phyloP scores from a whole-genome alignment of 2,113 vertebrate genomes.

The Donacobius atricapilla region DNA sequence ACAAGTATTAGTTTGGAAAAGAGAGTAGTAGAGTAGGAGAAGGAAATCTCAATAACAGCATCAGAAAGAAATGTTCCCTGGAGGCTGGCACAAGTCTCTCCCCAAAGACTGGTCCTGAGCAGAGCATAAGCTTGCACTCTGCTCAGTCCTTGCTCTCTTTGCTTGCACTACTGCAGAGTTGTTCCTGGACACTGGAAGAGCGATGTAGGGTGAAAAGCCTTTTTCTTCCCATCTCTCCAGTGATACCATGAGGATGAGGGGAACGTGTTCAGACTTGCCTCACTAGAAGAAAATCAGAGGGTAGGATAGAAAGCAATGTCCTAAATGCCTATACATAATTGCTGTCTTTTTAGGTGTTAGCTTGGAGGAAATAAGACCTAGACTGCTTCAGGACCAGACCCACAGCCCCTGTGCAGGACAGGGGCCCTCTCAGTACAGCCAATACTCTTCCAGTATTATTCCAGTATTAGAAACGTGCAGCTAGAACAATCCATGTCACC shows the following conservation, averaged over 20 bases:
- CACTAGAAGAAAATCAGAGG: neutral
- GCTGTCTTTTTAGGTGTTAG: neutral
- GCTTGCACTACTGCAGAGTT: neutral
- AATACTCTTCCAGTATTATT: neutral
- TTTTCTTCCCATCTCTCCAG: neutral
- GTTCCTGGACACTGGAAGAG: neutral
- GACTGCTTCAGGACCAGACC: neutral
- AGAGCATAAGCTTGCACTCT: neutral
- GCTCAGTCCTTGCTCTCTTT: neutral
- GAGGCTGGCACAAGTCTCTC: neutral
- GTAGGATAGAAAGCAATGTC: neutral
- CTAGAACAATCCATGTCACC: neutral
- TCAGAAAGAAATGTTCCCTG: neutral
- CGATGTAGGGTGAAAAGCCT: neutral
- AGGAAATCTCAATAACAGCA: neutral
- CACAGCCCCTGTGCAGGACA: rapidly evolving
- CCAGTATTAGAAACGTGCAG: neutral
- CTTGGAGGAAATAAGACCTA: rapidly evolving
- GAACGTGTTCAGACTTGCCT: neutral
- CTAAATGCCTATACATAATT: neutral
- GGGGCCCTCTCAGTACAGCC: neutral
- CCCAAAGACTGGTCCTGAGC: rapidly evolving
- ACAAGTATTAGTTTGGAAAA: neutral
- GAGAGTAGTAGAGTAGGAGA: neutral
- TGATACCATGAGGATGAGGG: neutral